phyloP scores from a whole-genome alignment of 2,888 invertebrate genomes.

The Drosophila mercatorum region DNA sequence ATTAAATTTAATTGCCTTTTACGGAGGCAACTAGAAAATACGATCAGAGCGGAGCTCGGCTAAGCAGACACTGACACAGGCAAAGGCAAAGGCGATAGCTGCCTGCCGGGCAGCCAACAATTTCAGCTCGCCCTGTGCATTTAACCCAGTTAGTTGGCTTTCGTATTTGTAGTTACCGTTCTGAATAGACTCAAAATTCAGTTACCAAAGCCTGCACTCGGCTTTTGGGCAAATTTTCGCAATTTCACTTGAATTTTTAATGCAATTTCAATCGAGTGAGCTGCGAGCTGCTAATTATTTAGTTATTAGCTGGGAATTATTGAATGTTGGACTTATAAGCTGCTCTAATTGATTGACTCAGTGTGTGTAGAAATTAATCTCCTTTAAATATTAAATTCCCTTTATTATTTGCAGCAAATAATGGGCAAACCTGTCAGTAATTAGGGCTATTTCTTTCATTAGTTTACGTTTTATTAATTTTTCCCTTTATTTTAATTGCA shows the following conservation, averaged over 20 bases:
- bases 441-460: background rate
- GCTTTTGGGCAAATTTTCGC: background rate
- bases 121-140: background rate
- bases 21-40: slow-evolving; percentile 12
- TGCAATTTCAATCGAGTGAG: background rate
- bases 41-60: slow-evolving; percentile 5
- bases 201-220: background rate
- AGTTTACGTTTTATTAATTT: background rate
- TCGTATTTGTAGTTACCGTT: slow-evolving; percentile 5
- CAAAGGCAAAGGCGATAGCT: background rate
- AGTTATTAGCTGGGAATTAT: background rate
- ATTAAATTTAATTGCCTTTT: slow-evolving; percentile 46
- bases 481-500: background rate
- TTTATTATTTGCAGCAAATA: background rate
- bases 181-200: background rate
- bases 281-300: background rate
- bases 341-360: background rate
- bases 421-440: background rate
- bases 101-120: background rate
- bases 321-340: background rate
- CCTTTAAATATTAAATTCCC: background rate
- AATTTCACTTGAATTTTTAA: background rate
- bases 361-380: background rate
- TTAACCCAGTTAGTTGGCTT: slow-evolving; percentile 12
- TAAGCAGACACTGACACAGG: background rate